Percentiles rank a stretch among this genome's conserved stretches.
Evolutionary conservation across 2,797 vertebrate genomes (phyloP).

Genomic region (Delichon dasypus): DNA sequence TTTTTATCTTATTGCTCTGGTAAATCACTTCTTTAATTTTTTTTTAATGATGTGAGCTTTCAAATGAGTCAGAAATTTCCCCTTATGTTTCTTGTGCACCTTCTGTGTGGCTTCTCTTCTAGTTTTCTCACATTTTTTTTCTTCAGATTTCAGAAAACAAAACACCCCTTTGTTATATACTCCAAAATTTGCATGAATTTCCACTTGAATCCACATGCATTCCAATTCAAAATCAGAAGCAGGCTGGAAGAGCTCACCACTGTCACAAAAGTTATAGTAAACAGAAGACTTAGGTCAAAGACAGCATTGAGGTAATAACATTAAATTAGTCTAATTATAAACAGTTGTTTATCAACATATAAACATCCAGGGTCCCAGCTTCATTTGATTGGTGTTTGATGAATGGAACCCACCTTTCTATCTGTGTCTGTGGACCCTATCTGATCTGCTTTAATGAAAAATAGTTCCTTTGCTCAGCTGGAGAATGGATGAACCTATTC

Average conservation of each 20-base stretch:
- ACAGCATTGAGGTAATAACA: not conserved
- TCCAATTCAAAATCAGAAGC: not conserved
- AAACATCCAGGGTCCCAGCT: not conserved
- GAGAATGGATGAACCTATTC: not conserved
- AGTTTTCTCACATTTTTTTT: not conserved
- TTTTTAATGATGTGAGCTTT: not conserved
- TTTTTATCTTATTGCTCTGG: not conserved
- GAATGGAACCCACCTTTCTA: not conserved
- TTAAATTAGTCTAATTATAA: not conserved
- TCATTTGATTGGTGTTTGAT: not conserved
- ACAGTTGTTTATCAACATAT: not conserved
- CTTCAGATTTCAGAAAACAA: not conserved
- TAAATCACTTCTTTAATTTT: not conserved
- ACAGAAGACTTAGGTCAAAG: not conserved
- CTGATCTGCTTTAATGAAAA: not conserved
- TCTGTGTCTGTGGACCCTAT: not conserved
- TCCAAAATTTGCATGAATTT: not conserved
- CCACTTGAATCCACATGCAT: not conserved
- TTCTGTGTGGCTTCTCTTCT: not conserved
- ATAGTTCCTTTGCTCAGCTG: not conserved
- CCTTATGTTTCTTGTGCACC: not conserved
- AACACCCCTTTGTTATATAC: not conserved
- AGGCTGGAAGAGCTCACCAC: not conserved
- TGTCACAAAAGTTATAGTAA: not conserved
- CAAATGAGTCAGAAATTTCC: not conserved